A percentile compares a stretch with the other conserved stretches of the same genome.
These are phyloP conservation scores for Napeogenes inachia DNA, from an alignment of 2,888 invertebrate species.

Conservation along the genomic window DNA sequence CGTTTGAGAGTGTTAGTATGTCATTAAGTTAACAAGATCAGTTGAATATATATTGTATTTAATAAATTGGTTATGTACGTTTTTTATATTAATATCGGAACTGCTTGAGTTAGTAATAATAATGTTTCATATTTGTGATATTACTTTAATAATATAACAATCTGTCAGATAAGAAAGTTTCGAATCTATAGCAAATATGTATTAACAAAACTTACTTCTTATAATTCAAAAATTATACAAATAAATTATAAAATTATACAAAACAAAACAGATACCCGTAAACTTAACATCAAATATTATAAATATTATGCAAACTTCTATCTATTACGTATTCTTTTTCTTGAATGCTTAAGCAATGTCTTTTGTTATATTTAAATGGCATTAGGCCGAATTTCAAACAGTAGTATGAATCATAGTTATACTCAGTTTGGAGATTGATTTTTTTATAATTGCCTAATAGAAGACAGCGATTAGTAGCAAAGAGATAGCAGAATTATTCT, in stretches of 20 bases:
- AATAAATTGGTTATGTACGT: not conserved
- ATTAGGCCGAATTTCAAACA: not conserved
- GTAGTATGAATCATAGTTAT: not conserved
- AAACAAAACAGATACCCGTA: conserved; percentile 26
- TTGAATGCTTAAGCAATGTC: conserved; percentile 27
- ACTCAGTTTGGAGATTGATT: too few species aligned
- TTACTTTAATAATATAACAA: not conserved
- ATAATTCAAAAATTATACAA: conserved; percentile 23
- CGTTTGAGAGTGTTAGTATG: not conserved
- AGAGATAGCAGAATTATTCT: too few species aligned
- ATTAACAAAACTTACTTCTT: too few species aligned
- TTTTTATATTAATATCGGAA: not conserved
- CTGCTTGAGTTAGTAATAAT: too few species aligned
- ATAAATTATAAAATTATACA: conserved; percentile 23
- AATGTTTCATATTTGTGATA: too few species aligned
- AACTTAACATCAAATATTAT: conserved; percentile 31
- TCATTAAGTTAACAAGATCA: not conserved
- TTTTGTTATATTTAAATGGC: not conserved
- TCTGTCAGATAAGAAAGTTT: not conserved
- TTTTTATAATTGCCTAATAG: too few species aligned
- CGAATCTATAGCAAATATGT: too few species aligned
- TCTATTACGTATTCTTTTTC: conserved; percentile 16
- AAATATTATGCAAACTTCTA: conserved; percentile 31
- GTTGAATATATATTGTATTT: not conserved
- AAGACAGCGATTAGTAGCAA: too few species aligned